Evolutionary conservation across 2,888 invertebrate species (phyloP), one percentile per base, ranked within the genome.

Genomic region (Apodemia hepburni): DNA sequence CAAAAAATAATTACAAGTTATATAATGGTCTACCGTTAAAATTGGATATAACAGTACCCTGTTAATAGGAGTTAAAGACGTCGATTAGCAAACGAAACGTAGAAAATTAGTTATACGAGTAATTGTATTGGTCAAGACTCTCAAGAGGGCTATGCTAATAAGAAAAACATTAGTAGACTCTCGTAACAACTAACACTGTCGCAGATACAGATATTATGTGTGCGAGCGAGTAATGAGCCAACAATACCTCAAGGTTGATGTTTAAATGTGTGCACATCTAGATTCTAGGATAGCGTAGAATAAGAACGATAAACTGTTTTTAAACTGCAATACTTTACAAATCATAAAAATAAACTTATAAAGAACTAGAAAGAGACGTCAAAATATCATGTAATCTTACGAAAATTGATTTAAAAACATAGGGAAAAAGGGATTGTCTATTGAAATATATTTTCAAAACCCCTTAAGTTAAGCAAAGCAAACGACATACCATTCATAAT

Each of bases 201-300:
- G 69, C 69, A 71, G 70, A 74, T 73, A 71, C 72, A 74, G 66
- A 68, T 66, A 33, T 33, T 33, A 67, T 69, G 65, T 73, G 76
- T 73, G 81, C 78, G 79, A 73, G 74, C 74, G 70, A 75, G 75
- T 79, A 82, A 84, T 83, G 80, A 83, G 84, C 80, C 80, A 82
- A 86, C 82, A 83, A 80, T 79, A 78, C 75, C 60, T 81, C 84
- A 87, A 88, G 87, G 87, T 65, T 71, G 68, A 67, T 64, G 61
- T 67, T 66, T 68, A 70, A 73, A 74, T 71, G 68, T 69, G 66
- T 68, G 68, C 66, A 66, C 66, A 69, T 68, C 67, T 68, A 33
- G 33, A 33, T 33, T 33, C 33, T 33, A 68, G 63, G 62, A 67
- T 66, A 29, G 29, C 42, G 33, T 63, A 65, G 61, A 61, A 66